Base-by-base conservation (phyloP, 1,140 invertebrate species). In the Habropoda laboriosa region DNA sequence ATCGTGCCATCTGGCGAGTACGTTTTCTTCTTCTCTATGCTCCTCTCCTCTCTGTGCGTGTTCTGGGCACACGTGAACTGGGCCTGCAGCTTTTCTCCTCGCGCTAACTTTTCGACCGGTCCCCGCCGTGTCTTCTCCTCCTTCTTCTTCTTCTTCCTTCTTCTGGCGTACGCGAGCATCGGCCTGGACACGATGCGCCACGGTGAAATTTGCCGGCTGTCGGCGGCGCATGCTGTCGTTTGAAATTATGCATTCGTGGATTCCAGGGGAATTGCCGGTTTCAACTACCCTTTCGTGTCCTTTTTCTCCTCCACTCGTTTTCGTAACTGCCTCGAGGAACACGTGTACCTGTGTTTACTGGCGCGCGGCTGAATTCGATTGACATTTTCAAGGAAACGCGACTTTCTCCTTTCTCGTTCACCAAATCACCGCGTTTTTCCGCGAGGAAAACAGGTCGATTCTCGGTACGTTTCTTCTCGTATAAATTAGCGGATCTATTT, bases 1-100 rank as follows among this genome's bases (percentile, higher is more conserved):
- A 86, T 87, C 87, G 83, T 81, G 85, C 87, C 85, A 89, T 91
- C 88, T 90, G 82, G 87, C 70, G 80, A 64, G 76, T 81, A 86
- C 68, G 72, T 82, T 68, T n/a, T 49, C 35, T n/a, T 49, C 35
- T 30, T 40, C 35, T 55, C 49, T 70, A 70, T 42, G 47, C 53
- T 24, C 24, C 80, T 63, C 60, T 57, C 67, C 73, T 32, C 64
- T 49, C n/a, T 66, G 73, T 67, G 55, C 66, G 73, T 60, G 24
- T 67, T 73, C 61, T 42, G 51, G 45, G 45, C 6, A 0, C 10
- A 8, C 21, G 40, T 71, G 24, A 77, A 77, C 70, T 67, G 70
- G 75, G 72, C 61, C 80, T 64, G 53, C 74, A 71, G 71, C 51
- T 77, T 60, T 71, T 53, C 53, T 57, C 64, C 10, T n/a, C 30